These are phyloP conservation scores for Clunio marinus DNA, from an alignment of 2,888 invertebrate genomes.

Conservation along the genomic window DNA sequence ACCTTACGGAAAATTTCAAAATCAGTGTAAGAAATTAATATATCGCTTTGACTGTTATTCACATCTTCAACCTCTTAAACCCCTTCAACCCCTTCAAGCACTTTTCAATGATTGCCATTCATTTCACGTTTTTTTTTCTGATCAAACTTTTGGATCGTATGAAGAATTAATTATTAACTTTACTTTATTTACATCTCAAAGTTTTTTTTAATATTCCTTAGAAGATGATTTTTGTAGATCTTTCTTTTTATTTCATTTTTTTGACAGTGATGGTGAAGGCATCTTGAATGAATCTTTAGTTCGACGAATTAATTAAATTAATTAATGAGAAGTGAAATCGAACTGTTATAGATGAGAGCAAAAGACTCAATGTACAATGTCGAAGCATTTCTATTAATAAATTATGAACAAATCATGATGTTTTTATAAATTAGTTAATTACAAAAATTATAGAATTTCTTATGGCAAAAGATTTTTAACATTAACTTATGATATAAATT, in stretches of 20 bases:
- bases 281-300: background rate
- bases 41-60: no score
- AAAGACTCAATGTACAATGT: background rate
- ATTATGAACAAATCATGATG: background rate
- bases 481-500: no score
- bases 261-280: background rate
- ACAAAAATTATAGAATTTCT: background rate
- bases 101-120: background rate
- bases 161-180: no score
- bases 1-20: no score
- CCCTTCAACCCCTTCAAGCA: constrained; percentile 3
- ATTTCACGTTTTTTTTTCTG: background rate
- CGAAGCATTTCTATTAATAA: background rate
- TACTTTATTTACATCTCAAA: no score
- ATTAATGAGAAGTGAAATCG: constrained; percentile 1
- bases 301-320: background rate
- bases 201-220: no score
- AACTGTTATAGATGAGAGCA: background rate
- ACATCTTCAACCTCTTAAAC: no score
- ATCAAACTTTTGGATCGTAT: background rate
- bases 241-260: background rate
- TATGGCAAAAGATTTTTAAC: no score
- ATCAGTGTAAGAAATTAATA: no score
- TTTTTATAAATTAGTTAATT: constrained; percentile 20
- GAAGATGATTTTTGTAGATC: no score